phyloP scores from a whole-genome alignment of 2,797 vertebrate genomes.

The Peromyscus eremicus region DNA sequence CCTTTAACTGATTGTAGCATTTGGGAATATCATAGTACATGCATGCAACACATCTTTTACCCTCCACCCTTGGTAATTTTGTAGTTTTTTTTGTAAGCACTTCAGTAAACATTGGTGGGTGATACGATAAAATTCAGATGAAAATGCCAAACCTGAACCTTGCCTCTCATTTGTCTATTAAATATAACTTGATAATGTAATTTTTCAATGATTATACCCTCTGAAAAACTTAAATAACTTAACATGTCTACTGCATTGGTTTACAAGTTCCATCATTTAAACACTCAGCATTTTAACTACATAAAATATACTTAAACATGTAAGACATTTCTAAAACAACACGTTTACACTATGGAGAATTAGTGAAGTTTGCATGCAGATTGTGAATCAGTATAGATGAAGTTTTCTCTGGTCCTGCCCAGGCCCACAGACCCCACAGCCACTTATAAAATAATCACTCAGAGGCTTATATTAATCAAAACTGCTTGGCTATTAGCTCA shows the following conservation, averaged over 20 bases:
- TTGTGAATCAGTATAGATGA: neutral
- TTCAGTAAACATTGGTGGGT: conserved; percentile 50
- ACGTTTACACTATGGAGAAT: neutral
- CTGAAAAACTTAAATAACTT: neutral
- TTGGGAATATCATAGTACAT: conserved; percentile 48
- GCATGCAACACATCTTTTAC: neutral
- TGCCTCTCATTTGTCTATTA: conserved; percentile 28
- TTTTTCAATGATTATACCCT: conserved; percentile 52
- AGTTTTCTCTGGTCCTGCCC: too few species aligned
- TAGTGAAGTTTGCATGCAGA: conserved; percentile 42
- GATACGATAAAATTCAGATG: conserved; percentile 11
- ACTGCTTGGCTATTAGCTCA: too few species aligned
- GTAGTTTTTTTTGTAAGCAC: neutral
- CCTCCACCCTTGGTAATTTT: neutral
- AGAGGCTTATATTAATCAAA: too few species aligned
- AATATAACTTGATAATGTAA: conserved; percentile 69
- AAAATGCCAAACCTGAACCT: neutral
- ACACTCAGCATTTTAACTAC: conserved; percentile 47
- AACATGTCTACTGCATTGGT: neutral
- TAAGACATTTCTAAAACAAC: neutral
- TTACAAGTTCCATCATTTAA: conserved; percentile 12
- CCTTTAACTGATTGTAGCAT: conserved; percentile 6
- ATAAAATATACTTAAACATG: conserved; percentile 3
- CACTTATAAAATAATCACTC: too few species aligned
- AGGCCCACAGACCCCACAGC: too few species aligned